These are phyloP conservation scores for Uropsilus gracilis DNA, from an alignment of 2,113 vertebrate species.

Conservation along the genomic window DNA sequence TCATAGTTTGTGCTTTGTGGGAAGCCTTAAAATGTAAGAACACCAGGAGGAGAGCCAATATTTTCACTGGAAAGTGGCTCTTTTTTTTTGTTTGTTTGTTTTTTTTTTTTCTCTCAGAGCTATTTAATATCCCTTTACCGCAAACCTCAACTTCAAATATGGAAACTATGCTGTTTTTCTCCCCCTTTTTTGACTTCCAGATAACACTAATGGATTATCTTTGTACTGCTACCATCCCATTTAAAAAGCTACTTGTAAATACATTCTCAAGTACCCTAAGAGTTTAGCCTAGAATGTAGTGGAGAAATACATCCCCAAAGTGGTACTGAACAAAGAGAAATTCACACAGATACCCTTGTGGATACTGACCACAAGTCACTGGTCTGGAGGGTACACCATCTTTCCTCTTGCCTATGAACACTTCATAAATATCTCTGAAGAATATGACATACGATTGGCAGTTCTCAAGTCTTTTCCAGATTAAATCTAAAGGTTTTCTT, in stretches of 20 bases:
- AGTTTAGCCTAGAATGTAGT: not conserved
- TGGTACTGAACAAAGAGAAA: not conserved
- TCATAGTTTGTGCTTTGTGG: not conserved
- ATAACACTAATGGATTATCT: not conserved
- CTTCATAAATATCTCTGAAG: not conserved
- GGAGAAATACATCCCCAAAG: not conserved
- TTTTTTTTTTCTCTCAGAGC: not conserved
- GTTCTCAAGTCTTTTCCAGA: not conserved
- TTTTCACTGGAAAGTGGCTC: not conserved
- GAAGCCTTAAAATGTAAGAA: not conserved
- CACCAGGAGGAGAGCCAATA: not conserved
- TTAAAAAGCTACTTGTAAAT: not conserved
- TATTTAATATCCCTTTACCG: not conserved
- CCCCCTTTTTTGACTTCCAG: not conserved
- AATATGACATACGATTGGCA: not conserved
- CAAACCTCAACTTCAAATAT: slow-evolving; percentile 16
- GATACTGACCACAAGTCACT: not conserved
- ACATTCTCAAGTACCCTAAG: not conserved
- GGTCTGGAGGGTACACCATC: not conserved
- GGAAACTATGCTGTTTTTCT: not conserved
- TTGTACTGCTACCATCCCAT: not conserved
- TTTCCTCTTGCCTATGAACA: not conserved
- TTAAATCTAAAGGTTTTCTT: not conserved
- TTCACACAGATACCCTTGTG: not conserved
- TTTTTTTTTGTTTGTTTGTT: no score